Percentiles rank a stretch among this genome's conserved stretches.
Conservation (phyloP, 2,797 vertebrate genomes). For the Lepilemur ruficaudatus region DNA sequence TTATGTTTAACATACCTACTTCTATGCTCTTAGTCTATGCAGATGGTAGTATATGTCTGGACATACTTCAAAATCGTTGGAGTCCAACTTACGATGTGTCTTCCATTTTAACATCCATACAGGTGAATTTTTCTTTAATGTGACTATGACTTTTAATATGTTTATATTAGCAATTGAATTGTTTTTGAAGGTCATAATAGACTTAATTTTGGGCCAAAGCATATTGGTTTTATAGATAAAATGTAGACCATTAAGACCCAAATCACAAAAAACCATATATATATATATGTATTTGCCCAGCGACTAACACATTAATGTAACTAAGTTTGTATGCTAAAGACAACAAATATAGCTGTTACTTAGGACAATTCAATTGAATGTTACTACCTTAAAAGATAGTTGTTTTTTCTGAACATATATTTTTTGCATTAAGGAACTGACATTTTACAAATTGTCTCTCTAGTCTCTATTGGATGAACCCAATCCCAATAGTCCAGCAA, state of each 20-base stretch:
- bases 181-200: slow-evolving; percentile 30
- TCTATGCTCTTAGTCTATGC: slow-evolving; percentile 92
- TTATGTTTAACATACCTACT: slow-evolving; percentile 18
- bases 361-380: neutral
- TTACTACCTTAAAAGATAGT: neutral
- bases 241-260: slow-evolving; percentile 13
- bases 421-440: slow-evolving; percentile 49
- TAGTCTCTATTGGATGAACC: slow-evolving; percentile 99
- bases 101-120: slow-evolving; percentile 99
- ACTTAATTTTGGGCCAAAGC: neutral
- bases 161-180: slow-evolving; percentile 39
- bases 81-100: slow-evolving; percentile 99
- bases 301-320: neutral
- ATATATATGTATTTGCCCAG: neutral
- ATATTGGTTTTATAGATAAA: neutral
- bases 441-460: slow-evolving; percentile 59
- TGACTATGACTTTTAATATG: slow-evolving; percentile 19
- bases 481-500: slow-evolving; percentile 99
- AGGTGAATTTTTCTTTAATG: slow-evolving; percentile 87
- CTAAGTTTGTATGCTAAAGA: neutral
- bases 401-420: neutral
- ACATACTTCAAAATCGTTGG: slow-evolving; percentile 99
- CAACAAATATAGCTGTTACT: neutral
- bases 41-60: slow-evolving; percentile 99
- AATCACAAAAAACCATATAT: neutral